Percentiles rank a stretch among this genome's conserved stretches.
Evolutionary conservation across 2,888 invertebrate genomes (phyloP).

Genomic region (Athalia rosae): DNA sequence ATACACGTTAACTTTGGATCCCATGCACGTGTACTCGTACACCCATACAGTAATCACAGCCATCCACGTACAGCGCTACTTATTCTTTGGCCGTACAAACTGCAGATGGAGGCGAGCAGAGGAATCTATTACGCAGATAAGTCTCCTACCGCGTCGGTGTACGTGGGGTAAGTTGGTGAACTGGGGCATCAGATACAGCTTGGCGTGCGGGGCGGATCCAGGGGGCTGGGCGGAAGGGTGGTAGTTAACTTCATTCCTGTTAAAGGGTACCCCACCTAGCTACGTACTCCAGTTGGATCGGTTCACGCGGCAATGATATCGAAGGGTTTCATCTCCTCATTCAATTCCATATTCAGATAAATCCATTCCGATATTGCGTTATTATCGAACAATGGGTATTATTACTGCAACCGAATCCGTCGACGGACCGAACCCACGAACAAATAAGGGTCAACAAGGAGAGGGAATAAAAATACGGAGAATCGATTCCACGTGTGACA

Average conservation of each 20-base stretch:
- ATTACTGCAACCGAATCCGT: no score
- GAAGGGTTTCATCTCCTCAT: constrained; percentile 21
- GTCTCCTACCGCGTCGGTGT: neutral
- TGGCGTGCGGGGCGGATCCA: neutral
- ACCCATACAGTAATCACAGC: neutral
- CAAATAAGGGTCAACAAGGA: neutral
- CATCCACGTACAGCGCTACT: neutral
- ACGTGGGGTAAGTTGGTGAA: constrained; percentile 33
- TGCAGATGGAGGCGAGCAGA: neutral
- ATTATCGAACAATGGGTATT: constrained; percentile 9
- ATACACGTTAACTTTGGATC: neutral
- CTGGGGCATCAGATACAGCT: constrained; percentile 42
- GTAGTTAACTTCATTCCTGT: neutral
- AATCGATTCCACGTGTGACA: neutral
- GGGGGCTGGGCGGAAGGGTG: neutral
- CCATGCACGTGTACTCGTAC: neutral
- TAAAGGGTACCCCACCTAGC: no score
- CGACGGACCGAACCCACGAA: neutral
- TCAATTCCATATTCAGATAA: constrained; percentile 21
- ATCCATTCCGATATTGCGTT: constrained; percentile 15
- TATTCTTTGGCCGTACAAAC: constrained; percentile 22
- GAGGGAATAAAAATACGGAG: neutral
- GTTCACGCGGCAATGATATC: constrained; percentile 6
- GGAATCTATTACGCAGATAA: constrained; percentile 44
- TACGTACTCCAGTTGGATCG: neutral